phyloP scores from a whole-genome alignment of 2,797 vertebrate species.

The Gambusia yucatana region DNA sequence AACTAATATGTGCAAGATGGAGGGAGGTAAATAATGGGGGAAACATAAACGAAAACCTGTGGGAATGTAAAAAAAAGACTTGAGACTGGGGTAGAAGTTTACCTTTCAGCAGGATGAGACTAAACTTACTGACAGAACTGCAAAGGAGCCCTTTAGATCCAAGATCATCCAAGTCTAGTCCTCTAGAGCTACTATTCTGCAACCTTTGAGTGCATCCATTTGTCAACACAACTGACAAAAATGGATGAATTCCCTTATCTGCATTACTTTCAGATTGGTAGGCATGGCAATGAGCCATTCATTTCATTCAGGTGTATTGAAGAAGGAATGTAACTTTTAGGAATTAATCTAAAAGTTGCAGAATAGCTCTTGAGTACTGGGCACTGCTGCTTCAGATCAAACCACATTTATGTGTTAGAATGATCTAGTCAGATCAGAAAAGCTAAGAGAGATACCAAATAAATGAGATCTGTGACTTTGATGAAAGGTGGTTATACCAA shows the following conservation, averaged over 20 bases:
- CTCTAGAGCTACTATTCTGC: not conserved
- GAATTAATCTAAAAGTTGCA: not conserved
- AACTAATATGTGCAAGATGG: not conserved
- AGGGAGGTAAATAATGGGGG: not conserved
- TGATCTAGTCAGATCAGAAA: not conserved
- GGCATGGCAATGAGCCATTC: not conserved
- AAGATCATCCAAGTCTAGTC: not conserved
- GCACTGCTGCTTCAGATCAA: not conserved
- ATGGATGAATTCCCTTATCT: not conserved
- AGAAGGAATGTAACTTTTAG: not conserved
- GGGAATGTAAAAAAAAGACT: not conserved
- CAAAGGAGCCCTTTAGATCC: not conserved
- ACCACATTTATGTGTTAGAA: not conserved
- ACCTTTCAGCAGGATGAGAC: not conserved
- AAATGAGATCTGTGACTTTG: not conserved
- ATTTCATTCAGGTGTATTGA: not conserved
- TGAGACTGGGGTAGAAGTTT: not conserved
- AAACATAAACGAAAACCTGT: not conserved
- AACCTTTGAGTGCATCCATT: not conserved
- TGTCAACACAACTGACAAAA: not conserved
- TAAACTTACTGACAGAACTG: not conserved
- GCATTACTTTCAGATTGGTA: not conserved
- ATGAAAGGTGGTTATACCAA: not conserved
- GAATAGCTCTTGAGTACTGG: not conserved
- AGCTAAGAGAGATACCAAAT: not conserved